phyloP scores from a whole-genome alignment of 2,888 invertebrate species.

The Antheraea yamamai region DNA sequence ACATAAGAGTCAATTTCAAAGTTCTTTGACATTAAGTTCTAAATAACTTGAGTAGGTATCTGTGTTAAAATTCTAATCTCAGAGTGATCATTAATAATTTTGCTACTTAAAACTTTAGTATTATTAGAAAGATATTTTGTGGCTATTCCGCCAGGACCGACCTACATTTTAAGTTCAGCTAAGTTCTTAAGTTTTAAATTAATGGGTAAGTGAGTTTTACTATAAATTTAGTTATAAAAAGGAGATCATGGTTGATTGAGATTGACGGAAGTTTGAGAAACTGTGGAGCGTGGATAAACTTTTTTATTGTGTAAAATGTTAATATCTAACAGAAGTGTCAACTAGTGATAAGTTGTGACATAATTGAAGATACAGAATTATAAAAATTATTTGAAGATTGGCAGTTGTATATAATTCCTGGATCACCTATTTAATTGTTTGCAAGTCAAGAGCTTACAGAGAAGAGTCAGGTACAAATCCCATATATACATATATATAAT shows the following conservation, averaged over 20 bases:
- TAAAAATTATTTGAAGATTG: too few species aligned
- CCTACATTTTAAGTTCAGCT: neutral
- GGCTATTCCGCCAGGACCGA: neutral
- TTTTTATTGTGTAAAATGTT: neutral
- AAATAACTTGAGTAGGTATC: neutral
- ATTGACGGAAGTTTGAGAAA: neutral
- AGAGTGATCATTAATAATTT: conserved; percentile 5
- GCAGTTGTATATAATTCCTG: too few species aligned
- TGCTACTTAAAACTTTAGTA: neutral
- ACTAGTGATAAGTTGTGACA: too few species aligned
- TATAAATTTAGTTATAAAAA: neutral
- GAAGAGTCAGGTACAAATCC: too few species aligned
- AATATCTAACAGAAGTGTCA: neutral
- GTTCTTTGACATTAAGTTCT: neutral
- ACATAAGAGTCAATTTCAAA: neutral
- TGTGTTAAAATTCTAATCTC: neutral
- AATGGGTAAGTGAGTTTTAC: neutral
- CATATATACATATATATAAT: too few species aligned
- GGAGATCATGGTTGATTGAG: neutral
- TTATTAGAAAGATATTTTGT: neutral
- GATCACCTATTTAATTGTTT: too few species aligned
- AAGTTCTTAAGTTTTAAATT: neutral
- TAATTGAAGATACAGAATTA: too few species aligned
- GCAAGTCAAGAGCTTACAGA: too few species aligned
- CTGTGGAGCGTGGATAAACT: neutral